phyloP scores from a whole-genome alignment of 2,888 invertebrate genomes.

The Sminthurinus aureus region DNA sequence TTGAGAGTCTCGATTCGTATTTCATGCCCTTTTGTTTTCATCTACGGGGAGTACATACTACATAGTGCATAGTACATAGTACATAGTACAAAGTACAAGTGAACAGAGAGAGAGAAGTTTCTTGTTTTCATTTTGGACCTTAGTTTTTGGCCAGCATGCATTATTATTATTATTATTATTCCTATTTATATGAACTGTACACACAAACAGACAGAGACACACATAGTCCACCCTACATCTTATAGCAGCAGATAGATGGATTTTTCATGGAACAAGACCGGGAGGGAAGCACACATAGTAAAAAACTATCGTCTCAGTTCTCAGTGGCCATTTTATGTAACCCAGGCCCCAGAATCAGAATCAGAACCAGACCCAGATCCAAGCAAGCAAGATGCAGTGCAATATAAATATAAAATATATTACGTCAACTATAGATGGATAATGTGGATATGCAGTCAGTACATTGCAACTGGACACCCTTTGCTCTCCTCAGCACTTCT shows the following conservation, averaged over 20 bases:
- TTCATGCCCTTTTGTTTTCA: slow-evolving; percentile 53
- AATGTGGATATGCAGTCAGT: too few relatives aligned
- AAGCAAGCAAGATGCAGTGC: neutral
- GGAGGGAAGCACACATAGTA: neutral
- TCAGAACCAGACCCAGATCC: neutral
- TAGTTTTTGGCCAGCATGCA: slow-evolving; percentile 21
- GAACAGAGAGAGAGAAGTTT: slow-evolving; percentile 7
- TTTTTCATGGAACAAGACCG: slow-evolving; percentile 22
- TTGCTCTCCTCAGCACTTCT: neutral
- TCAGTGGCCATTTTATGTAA: too few relatives aligned
- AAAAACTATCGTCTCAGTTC: slow-evolving; percentile 2
- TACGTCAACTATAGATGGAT: too few relatives aligned
- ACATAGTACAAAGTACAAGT: neutral
- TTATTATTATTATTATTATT: neutral
- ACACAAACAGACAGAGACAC: neutral
- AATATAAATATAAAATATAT: too few relatives aligned
- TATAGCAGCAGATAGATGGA: neutral
- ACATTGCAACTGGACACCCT: slow-evolving; percentile 22
- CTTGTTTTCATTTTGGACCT: slow-evolving; percentile 12
- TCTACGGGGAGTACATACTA: slow-evolving; percentile 39
- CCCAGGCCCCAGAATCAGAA: too few relatives aligned
- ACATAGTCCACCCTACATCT: neutral
- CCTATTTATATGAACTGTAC: slow-evolving; percentile 3
- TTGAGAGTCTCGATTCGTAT: slow-evolving; percentile 49
- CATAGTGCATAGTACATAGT: slow-evolving; percentile 2